Evolutionary conservation across 2,113 vertebrate species (phyloP).

Genomic region (Acanthisitta chloris): DNA sequence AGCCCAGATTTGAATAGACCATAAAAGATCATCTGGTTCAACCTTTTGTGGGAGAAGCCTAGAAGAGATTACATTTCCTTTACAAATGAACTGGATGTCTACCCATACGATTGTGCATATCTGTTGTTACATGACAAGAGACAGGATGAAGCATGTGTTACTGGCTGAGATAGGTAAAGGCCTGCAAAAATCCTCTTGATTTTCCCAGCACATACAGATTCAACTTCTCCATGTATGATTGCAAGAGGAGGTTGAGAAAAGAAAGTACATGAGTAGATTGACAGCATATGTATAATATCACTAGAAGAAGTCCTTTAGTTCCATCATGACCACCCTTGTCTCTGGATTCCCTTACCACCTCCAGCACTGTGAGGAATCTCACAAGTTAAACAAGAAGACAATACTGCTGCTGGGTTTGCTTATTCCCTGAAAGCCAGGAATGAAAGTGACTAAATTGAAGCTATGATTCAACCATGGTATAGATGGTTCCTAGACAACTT

Average conservation of each 20-base stretch:
- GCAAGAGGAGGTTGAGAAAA: not conserved
- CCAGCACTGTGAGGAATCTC: not conserved
- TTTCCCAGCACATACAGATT: not conserved
- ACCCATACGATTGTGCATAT: not conserved
- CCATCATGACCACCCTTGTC: not conserved
- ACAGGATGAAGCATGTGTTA: not conserved
- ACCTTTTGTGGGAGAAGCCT: not conserved
- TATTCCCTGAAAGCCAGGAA: not conserved
- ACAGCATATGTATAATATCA: not conserved
- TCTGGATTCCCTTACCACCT: not conserved
- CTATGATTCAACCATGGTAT: not conserved
- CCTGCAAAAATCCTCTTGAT: not conserved
- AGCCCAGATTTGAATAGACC: not conserved
- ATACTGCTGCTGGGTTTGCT: not conserved
- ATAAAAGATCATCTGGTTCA: not conserved
- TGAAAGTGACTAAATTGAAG: not conserved
- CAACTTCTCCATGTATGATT: not conserved
- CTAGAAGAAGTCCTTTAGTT: not conserved
- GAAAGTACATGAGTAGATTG: not conserved
- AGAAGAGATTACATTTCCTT: not conserved
- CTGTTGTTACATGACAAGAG: not conserved
- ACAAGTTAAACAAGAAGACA: not conserved
- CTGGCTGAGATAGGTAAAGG: not conserved
- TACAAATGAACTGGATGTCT: not conserved
- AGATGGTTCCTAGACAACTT: not conserved